Base-by-base conservation (phyloP, 2,888 invertebrate species). In the Agonopterix arenella region DNA sequence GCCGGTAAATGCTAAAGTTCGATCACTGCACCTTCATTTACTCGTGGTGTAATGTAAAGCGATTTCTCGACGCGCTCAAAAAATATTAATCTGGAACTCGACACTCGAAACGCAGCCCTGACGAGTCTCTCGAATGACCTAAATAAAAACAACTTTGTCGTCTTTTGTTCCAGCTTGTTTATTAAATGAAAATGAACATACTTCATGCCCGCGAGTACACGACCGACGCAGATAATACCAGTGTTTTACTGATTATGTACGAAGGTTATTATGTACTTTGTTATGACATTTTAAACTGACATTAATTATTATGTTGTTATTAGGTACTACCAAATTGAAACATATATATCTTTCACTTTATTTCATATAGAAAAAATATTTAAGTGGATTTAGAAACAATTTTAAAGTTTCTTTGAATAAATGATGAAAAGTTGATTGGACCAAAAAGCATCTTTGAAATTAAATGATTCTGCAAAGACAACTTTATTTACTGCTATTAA, bases 41-140 rank as follows among this genome's bases (percentile, higher is more conserved):
- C 54, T 37, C 49, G 43, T 44, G 50, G 54, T 57, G 56, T 53
- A 55, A 58, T 60, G 54, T 55, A 46, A 38, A 40, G 48, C 49
- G 44, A 51, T 51, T 50, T 50, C 48, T 53, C 53, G 59, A 57
- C 59, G 38, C 61, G 59, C 58, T 65, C 64, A 65, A 70, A 62
- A 72, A 77, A 76, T 74, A 72, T 76, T 75, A 79, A 77, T 78
- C 76, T 75, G 72, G 63, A 77, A 78, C 67, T 66, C 63, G 69
- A 78, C 68, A 70, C 76, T 70, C 64, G 62, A 56, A 64, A 65
- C 64, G 64, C 58, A 58, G 58, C 59, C 64, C 59, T 64, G 66
- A 69, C 70, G 71, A 71, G 62, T 60, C 63, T 60, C 64, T 62
- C 59, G 65, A 61, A 66, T 69, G 76, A 76, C 77, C 75, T 64